Base-by-base conservation (phyloP, 2,113 vertebrate species). In the Otis tarda region DNA sequence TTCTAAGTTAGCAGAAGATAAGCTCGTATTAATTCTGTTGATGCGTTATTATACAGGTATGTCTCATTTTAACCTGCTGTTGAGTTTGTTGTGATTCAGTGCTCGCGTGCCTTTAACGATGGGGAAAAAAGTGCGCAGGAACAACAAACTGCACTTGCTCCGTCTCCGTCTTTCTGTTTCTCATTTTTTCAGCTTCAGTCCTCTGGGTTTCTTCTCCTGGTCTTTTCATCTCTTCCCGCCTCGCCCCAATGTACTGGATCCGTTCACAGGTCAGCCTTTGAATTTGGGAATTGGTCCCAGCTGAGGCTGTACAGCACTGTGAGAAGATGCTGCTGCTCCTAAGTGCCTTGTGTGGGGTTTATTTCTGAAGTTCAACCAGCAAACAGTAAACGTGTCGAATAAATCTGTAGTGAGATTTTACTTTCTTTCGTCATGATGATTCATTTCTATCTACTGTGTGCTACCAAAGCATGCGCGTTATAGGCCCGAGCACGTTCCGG, bases 391-490 rank as follows among this genome's bases (percentile, higher is more conserved):
- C 1, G 15, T 50, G 76, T 50, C 76, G 91, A 79, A 12, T 68
- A 79, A 91, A 70, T 18, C 83, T 83, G 61, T 35, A 93, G 87
- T 73, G 70, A 93, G 87, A 61, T 79, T 73, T 93, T 94, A 43
- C 82, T 90, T 79, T 8, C 93, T 96, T 84, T 93, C 85, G 55
- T 76, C 75, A 39, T 33, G 47, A 19, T 94, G 87, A 88, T 95
- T 88, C 89, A 79, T 83, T 90, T 81, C 4, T 43, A 18, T 92
- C 92, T 87, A 15, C 94, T 74, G 71, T 78, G 59, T 68, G 56
- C 87, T 87, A 61, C 87, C 84, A 64, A 41, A 80, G 84, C 84
- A 20, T 63, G n/a, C n/a, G 49, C 47, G 43, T 55, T 49, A 33
- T 69, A 75, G 78, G 67, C 90, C 85, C 19, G 74, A 91, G 70